phyloP scores from a whole-genome alignment of 2,797 vertebrate species.

The Thaleichthys pacificus region DNA sequence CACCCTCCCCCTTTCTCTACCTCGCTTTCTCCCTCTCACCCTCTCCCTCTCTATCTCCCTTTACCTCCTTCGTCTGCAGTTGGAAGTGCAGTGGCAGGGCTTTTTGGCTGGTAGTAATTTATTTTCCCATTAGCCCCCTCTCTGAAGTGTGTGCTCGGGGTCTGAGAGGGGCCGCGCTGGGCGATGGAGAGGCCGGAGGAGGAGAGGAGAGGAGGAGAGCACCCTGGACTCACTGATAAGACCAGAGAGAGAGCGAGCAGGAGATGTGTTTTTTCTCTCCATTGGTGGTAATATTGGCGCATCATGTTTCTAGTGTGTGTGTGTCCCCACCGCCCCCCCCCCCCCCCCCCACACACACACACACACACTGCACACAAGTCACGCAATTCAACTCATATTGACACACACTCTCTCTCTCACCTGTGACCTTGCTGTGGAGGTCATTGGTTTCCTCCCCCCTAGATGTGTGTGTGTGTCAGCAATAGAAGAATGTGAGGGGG shows the following conservation, averaged over 20 bases:
- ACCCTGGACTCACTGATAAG: conserved; percentile 73
- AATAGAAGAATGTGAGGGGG: neutral
- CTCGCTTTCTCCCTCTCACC: conserved; percentile 36
- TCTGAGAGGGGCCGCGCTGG: conserved; percentile 53
- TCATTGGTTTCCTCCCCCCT: neutral
- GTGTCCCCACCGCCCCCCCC: neutral
- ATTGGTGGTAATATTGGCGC: conserved; percentile 11
- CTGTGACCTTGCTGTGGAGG: neutral
- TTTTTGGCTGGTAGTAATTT: conserved; percentile 75
- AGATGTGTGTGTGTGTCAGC: neutral
- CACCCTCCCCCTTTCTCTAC: neutral
- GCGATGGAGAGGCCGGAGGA: conserved; percentile 66
- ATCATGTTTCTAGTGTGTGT: neutral
- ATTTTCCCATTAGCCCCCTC: conserved; percentile 77
- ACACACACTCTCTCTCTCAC: neutral
- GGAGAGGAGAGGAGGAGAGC: conserved; percentile 54
- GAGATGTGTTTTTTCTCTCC: neutral
- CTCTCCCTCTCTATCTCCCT: conserved; percentile 43
- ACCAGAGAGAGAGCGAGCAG: conserved; percentile 14
- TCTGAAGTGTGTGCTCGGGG: conserved; percentile 75
- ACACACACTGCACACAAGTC: neutral
- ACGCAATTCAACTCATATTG: neutral
- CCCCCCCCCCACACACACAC: neutral
- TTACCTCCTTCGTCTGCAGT: conserved; percentile 21
- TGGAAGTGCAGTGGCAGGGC: conserved; percentile 73